Percentiles rank a stretch among this genome's conserved stretches.
These are phyloP conservation scores for Aurelia coerulea DNA, from an alignment of 30 jellyfish, hydroid and myxozoan species.

Conservation along the genomic window DNA sequence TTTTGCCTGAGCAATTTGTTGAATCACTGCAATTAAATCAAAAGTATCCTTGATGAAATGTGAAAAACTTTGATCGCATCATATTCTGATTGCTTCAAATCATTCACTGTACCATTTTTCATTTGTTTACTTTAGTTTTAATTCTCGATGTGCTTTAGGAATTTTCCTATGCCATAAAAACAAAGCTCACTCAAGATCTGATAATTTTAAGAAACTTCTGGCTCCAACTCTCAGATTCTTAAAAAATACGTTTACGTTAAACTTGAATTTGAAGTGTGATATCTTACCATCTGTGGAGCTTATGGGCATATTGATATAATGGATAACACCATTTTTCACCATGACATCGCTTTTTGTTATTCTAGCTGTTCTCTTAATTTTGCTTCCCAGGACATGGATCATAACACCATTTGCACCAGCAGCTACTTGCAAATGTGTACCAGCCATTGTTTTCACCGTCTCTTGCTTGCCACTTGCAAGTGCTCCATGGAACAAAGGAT, in stretches of 20 bases:
- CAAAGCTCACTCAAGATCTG: too few species aligned
- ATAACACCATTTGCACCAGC: constrained; percentile 4
- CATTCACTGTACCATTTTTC: neutral
- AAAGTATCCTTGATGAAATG: too few species aligned
- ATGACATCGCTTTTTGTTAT: constrained; percentile 27
- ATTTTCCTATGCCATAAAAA: too few species aligned
- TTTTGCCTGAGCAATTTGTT: too few species aligned
- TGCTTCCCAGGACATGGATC: constrained; percentile 4
- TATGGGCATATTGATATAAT: constrained; percentile 15
- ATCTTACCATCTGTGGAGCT: constrained; percentile 30
- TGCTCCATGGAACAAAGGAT: constrained; percentile 27
- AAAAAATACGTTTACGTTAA: neutral
- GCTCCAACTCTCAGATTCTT: neutral
- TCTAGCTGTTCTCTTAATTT: neutral
- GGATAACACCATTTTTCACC: constrained; percentile 53
- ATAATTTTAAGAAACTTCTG: too few species aligned
- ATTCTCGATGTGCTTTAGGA: too few species aligned
- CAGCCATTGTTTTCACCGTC: constrained; percentile 28
- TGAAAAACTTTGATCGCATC: neutral
- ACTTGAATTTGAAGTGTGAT: neutral
- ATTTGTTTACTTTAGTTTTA: too few species aligned
- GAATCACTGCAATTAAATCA: too few species aligned
- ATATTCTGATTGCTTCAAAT: neutral
- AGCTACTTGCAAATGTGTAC: neutral
- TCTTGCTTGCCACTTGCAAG: constrained; percentile 3